Evolutionary conservation across 2,797 vertebrate species (phyloP), one percentile per base, ranked within the genome.

Genomic region (Pogonophryne albipinna): DNA sequence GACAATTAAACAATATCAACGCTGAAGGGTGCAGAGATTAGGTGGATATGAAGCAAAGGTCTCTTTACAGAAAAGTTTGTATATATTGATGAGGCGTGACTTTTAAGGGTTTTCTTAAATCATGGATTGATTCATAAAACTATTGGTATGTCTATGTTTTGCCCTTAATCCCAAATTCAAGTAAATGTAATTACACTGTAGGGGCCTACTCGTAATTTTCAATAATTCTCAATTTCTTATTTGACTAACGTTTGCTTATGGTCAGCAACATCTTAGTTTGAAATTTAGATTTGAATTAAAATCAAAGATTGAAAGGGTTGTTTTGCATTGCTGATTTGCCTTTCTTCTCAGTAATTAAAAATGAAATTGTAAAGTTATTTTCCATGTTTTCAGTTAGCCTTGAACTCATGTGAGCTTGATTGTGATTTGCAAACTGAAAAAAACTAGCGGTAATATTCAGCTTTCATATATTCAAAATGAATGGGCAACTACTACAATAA

Each of bases 401-500:
- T 27, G 27, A 27, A 27, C 27, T 27, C 27, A 27, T n/a, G 10
- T 2, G 7, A 0, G 16, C 3, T 2, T 23, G 10, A 1, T 7
- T 14, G 4, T 34, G 1, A 6, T 50, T 42, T 34, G 19, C 1
- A 20, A 10, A 0, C 3, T 38, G 1, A 10, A 17, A 16, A 15
- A 41, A 27, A 27, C 27, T 27, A 27, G 27, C 5, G 27, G 27
- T 27, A 27, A 27, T 27, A 27, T 38, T 0, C 0, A 20, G 23
- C 31, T 50, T 8, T 15, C 9, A 31, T 27, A 23, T 42, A 46
- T 23, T 15, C 11, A 0, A 45, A 52, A 60, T 38, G 0, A 53
- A 17, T 10, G 1, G 17, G 7, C 0, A 1, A 45, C 6, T 15
- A 15, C 1, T 27, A 11, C 0, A 38, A 9, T 44, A 13, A 9